A percentile compares a stretch with the other conserved stretches of the same genome.
These are phyloP conservation scores for Hypotaenidia philippensis DNA, from an alignment of 2,797 vertebrate species.

Conservation along the genomic window DNA sequence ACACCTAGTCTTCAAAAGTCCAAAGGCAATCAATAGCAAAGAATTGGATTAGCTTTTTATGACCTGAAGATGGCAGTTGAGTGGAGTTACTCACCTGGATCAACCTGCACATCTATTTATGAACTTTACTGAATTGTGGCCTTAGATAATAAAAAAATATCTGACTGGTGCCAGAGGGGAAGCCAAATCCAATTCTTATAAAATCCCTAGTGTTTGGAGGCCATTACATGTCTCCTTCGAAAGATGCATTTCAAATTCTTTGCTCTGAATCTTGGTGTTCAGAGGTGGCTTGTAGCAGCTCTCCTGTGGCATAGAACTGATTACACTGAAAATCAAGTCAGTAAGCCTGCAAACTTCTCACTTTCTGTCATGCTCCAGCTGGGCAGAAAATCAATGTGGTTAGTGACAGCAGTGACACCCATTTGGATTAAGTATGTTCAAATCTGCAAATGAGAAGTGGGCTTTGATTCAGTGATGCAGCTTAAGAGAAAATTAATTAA, in stretches of 20 bases:
- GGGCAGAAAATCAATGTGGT: slow-evolving; percentile 57
- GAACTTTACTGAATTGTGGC: neutral
- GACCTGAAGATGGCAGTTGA: neutral
- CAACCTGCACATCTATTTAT: neutral
- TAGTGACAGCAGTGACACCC: neutral
- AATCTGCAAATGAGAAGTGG: slow-evolving; percentile 5
- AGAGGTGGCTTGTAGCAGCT: neutral
- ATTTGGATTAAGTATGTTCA: slow-evolving; percentile 11
- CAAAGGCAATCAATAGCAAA: neutral
- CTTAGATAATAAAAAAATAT: neutral
- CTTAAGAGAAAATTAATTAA: no score
- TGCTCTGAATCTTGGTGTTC: neutral
- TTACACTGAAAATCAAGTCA: slow-evolving; percentile 34
- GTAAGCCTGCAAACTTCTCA: slow-evolving; percentile 12
- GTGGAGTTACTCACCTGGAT: neutral
- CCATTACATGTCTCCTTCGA: neutral
- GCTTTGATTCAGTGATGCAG: no score
- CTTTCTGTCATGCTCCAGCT: slow-evolving; percentile 1
- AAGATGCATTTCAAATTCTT: neutral
- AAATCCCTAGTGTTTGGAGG: neutral
- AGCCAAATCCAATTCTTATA: neutral
- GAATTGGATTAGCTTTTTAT: neutral
- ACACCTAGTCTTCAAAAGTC: neutral
- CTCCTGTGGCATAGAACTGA: slow-evolving; percentile 6
- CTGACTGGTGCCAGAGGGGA: neutral